Evolutionary conservation across 2,113 vertebrate species (phyloP), one percentile per base, ranked within the genome.

Genomic region (Rhineura floridana): DNA sequence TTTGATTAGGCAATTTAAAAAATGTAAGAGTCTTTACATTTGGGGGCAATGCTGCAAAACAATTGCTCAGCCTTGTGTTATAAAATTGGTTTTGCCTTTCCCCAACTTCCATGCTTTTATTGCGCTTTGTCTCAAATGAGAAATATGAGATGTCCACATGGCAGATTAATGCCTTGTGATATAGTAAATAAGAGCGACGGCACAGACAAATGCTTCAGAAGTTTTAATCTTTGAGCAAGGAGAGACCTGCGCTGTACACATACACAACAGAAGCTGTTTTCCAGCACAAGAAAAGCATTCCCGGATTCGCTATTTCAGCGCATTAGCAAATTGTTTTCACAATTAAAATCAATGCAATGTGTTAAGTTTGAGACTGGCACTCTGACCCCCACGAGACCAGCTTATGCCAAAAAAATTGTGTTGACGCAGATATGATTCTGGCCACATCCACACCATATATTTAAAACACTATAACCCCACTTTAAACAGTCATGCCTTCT

Each of bases 21-120:
- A 94, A 94, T 93, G 94, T 90, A 93, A 93, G 94, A 96, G 91
- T 92, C 95, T 93, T 92, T 94, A 94, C 94, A 96, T 93, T 96
- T 87, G 93, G 97, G 94, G 96, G 95, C 96, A 97, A 90, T 95
- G 95, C 96, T 95, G 88, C 96, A 95, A 97, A 97, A 97, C 93
- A 89, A 90, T 91, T 96, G 90, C 92, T 88, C 78, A 83, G 96
- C 91, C 94, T n/a, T 93, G 93, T 96, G 93, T 96, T 97, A 96
- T 96, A 96, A 97, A 98, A 97, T 95, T 96, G 89, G 94, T 96
- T 96, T 59, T 94, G 89, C 94, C 96, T 95, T 93, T 94, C 90
- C 81, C 92, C 93, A 94, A 92, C 91, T 96, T 91, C 87, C 82
- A 44, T 93, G 80, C 91, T 90, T 89, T 95, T 87, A 92, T 87